Evolutionary conservation across 2,113 vertebrate species (phyloP), one percentile per base, ranked within the genome.

Genomic region (Gopherus evgoodei): DNA sequence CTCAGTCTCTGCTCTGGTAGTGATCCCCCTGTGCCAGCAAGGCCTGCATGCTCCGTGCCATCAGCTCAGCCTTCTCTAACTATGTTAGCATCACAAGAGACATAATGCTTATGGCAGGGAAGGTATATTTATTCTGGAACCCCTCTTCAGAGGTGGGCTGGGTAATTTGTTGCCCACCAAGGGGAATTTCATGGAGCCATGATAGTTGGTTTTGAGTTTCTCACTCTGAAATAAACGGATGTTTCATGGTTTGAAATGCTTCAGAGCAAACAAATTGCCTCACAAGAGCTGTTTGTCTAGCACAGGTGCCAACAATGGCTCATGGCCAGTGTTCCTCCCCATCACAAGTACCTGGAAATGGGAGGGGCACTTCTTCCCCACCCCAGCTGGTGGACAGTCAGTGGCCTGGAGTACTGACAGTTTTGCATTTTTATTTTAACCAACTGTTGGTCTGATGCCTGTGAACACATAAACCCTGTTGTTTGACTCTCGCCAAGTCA

Each of bases 371-470:
- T 29, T 17, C 11, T 16, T 29, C 76, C 76, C n/a, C 50, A 54
- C 7, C 49, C 24, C 13, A 1, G 1, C 16, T 54, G 38, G 14
- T 85, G 35, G 31, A 2, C 62, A n/a, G 62, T 17, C 31, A 3
- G 35, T 69, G 62, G 29, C 31, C 3, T 65, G 62, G 62, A 65
- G 62, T 35, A 62, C 29, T 29, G 29, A 31, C 27, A 35, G 62
- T 8, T 65, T 35, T 69, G 35, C 14, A n/a, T 69, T 69, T 69
- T 69, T 69, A n/a, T 69, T n/a, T n/a, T 8, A 69, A 7, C 35
- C 14, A 69, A n/a, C 17, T 19, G 50, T 14, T 31, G 31, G 27
- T 25, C 8, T n/a, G 5, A 3, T 3, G 27, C 80, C 53, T 0
- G 0, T 82, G 52, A 81, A 87, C 0, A 42, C 38, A 84, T 53